A percentile compares a stretch with the other conserved stretches of the same genome.
phyloP scores from a whole-genome alignment of 2,888 invertebrate species.

The Gryllus longicercus region DNA sequence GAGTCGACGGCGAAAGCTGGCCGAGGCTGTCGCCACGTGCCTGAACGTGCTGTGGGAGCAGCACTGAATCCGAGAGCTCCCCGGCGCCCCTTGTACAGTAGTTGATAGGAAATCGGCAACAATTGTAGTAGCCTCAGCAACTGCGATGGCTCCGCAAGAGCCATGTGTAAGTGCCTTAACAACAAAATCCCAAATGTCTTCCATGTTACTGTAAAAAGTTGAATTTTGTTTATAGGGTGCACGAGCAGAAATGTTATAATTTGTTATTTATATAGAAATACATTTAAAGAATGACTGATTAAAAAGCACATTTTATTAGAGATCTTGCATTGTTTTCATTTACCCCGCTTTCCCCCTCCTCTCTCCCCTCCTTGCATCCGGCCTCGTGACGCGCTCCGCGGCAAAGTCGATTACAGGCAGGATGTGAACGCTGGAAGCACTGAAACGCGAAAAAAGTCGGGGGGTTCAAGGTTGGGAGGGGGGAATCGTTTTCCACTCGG shows the following conservation, averaged over 20 bases:
- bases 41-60: neutral
- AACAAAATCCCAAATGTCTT: slow-evolving; percentile 33
- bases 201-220: slow-evolving; percentile 22
- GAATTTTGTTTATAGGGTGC: neutral
- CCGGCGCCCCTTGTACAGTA: neutral
- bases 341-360: too few species aligned
- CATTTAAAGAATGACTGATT: neutral
- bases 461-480: too few species aligned
- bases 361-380: too few species aligned
- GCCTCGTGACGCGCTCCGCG: too few species aligned
- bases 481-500: too few species aligned
- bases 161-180: slow-evolving; percentile 29
- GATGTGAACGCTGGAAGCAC: too few species aligned
- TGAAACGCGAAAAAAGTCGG: too few species aligned
- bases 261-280: slow-evolving; percentile 2
- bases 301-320: neutral
- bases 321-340: neutral
- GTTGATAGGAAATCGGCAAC: neutral
- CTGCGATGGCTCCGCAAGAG: neutral
- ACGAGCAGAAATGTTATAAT: neutral
- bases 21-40: neutral
- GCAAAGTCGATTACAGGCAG: too few species aligned
- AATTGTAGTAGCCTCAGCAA: neutral
- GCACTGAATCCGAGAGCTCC: neutral
- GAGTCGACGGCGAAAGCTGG: neutral